These are phyloP conservation scores for Carlito syrichta DNA, from an alignment of 2,113 vertebrate genomes.

Conservation along the genomic window DNA sequence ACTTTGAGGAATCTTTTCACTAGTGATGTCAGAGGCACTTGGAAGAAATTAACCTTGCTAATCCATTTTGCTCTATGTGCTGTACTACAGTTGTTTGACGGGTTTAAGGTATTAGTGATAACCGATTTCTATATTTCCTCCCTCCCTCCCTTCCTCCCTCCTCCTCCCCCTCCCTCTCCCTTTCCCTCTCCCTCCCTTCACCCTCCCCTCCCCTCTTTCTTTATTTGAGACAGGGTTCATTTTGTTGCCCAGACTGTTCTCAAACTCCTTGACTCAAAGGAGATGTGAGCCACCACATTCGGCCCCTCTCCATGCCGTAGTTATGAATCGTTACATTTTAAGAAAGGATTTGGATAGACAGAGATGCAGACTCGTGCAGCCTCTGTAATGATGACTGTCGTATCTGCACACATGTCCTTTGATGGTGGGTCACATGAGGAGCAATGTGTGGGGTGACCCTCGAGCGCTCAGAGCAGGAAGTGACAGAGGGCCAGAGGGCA, in stretches of 20 bases:
- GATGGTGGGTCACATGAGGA: background rate
- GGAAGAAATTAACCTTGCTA: background rate
- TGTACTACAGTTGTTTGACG: too few relatives aligned
- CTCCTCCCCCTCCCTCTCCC: too few relatives aligned
- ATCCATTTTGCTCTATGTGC: background rate
- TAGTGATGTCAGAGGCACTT: background rate
- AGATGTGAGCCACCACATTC: too few relatives aligned
- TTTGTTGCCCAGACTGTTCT: too few relatives aligned
- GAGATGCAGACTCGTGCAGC: background rate
- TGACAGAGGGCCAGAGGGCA: background rate
- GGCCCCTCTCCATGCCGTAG: too few relatives aligned
- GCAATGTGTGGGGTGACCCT: background rate
- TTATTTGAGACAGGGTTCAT: too few relatives aligned
- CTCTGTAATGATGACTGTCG: background rate
- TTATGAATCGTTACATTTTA: background rate
- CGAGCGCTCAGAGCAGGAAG: background rate
- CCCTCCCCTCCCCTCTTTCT: too few relatives aligned
- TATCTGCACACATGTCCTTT: background rate
- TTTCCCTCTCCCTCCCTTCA: too few relatives aligned
- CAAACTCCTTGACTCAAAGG: too few relatives aligned
- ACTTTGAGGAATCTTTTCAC: constrained; percentile 8
- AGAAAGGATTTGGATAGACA: background rate
- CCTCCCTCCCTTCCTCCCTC: too few relatives aligned
- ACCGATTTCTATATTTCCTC: background rate
- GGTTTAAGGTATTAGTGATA: background rate